A percentile compares a stretch with the other conserved stretches of the same genome.
phyloP scores from a whole-genome alignment of 2,797 vertebrate genomes.

The Holocentrus rufus region DNA sequence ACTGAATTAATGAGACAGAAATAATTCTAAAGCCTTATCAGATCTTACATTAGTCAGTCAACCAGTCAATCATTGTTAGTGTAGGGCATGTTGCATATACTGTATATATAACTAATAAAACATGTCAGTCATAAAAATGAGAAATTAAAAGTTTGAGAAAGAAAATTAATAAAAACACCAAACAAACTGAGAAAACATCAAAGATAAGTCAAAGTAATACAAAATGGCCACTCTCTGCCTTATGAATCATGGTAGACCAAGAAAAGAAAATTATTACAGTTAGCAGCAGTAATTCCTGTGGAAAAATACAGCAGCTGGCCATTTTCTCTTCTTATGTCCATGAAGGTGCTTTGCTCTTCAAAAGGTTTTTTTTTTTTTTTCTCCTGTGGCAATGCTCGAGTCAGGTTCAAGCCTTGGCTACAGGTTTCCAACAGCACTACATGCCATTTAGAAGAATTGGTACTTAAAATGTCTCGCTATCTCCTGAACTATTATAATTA shows the following conservation, averaged over 20 bases:
- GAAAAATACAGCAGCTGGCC: background rate
- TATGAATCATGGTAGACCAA: background rate
- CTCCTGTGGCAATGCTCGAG: background rate
- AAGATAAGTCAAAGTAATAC: constrained; percentile 15
- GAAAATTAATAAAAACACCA: no score
- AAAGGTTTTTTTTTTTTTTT: background rate
- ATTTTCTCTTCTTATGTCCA: background rate
- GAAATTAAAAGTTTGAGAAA: no score
- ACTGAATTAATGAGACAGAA: no score
- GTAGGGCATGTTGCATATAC: no score
- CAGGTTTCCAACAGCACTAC: background rate
- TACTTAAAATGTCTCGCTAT: background rate
- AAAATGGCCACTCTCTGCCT: background rate
- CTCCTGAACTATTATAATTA: background rate
- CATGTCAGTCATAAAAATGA: no score
- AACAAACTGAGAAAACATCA: background rate
- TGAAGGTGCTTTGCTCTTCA: background rate
- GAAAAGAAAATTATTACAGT: background rate
- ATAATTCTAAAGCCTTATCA: no score
- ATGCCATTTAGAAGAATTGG: background rate
- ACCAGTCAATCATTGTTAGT: no score
- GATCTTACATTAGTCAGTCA: no score
- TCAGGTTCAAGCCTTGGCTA: background rate
- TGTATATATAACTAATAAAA: no score
- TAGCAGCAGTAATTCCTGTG: background rate